phyloP scores from a whole-genome alignment of 2,113 vertebrate genomes.

The Etheostoma spectabile region DNA sequence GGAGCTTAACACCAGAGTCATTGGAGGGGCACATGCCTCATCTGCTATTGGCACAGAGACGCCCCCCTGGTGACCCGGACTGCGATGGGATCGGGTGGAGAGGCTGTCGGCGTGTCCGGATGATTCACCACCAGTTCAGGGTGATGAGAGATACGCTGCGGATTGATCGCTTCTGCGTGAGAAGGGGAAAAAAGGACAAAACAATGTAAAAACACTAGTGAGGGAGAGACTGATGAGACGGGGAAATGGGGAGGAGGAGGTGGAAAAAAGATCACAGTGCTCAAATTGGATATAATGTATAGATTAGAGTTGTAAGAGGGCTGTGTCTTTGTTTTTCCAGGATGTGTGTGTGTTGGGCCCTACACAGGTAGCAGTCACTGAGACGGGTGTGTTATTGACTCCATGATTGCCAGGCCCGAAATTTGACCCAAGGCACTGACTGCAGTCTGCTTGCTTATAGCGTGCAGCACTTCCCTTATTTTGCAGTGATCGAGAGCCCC shows the following conservation, averaged over 20 bases:
- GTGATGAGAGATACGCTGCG: constrained; percentile 78
- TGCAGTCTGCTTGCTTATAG: constrained; percentile 76
- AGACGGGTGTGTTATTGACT: constrained; percentile 86
- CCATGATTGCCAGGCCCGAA: constrained; percentile 84
- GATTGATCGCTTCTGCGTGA: constrained; percentile 84
- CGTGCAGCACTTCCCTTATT: constrained; percentile 45
- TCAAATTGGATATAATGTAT: constrained; percentile 88
- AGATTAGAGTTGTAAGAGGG: constrained; percentile 83
- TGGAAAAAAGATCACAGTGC: constrained; percentile 63
- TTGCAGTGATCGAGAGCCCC: constrained; percentile 52
- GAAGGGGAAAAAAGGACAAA: constrained; percentile 63
- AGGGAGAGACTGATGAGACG: constrained; percentile 61
- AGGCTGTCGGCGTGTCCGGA: constrained; percentile 70
- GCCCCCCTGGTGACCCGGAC: constrained; percentile 78
- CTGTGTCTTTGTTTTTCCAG: constrained; percentile 75
- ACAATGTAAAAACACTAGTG: constrained; percentile 68
- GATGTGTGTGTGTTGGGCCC: constrained; percentile 77
- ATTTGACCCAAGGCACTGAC: constrained; percentile 86
- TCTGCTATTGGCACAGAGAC: constrained; percentile 84
- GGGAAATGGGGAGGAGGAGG: constrained; percentile 56
- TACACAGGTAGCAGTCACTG: constrained; percentile 81
- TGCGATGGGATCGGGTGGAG: constrained; percentile 78
- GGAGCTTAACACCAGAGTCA: constrained; percentile 76
- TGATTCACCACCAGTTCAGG: constrained; percentile 81
- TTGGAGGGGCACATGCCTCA: constrained; percentile 72